Evolutionary conservation across 1,140 invertebrate species (phyloP).

Genomic region (Bradynema listronoti): DNA sequence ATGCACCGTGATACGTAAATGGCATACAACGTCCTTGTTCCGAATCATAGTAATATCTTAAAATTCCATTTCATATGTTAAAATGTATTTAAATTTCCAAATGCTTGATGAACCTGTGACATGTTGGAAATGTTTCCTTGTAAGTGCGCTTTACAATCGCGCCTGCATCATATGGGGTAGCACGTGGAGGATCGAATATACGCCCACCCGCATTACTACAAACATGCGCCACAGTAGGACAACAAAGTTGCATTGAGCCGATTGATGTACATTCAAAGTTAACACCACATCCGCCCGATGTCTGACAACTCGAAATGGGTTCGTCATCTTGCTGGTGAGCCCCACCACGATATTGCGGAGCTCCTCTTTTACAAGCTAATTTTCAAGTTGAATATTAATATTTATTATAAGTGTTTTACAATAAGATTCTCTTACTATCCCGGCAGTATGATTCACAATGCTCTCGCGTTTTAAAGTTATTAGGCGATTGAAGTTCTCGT

Average conservation of each 20-base stretch:
- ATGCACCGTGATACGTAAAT: constrained; percentile 47
- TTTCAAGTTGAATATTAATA: background rate
- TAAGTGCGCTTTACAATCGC: constrained; percentile 41
- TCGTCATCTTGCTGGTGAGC: constrained; percentile 51
- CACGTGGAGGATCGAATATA: constrained; percentile 41
- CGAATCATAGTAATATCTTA: constrained; percentile 56
- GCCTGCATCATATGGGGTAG: constrained; percentile 50
- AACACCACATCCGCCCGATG: constrained; percentile 43
- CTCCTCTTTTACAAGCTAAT: constrained; percentile 54
- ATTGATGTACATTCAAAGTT: constrained; percentile 56
- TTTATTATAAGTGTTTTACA: constrained; percentile 2
- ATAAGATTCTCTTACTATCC: constrained; percentile 44
- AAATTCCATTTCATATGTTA: too few species aligned
- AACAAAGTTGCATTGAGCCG: constrained; percentile 55
- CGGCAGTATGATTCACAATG: constrained; percentile 56
- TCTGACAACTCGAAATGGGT: constrained; percentile 52
- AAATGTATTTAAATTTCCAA: too few species aligned
- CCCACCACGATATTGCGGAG: constrained; percentile 54
- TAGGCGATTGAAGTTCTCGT: constrained; percentile 53
- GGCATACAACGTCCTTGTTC: constrained; percentile 41
- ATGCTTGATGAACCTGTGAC: too few species aligned
- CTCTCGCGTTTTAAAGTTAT: constrained; percentile 56
- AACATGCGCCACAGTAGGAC: constrained; percentile 50
- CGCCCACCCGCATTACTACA: constrained; percentile 48
- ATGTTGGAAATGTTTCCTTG: constrained; percentile 30